Evolutionary conservation across 2,113 vertebrate genomes (phyloP), one percentile per base, ranked within the genome.

Genomic region (Canis aureus): DNA sequence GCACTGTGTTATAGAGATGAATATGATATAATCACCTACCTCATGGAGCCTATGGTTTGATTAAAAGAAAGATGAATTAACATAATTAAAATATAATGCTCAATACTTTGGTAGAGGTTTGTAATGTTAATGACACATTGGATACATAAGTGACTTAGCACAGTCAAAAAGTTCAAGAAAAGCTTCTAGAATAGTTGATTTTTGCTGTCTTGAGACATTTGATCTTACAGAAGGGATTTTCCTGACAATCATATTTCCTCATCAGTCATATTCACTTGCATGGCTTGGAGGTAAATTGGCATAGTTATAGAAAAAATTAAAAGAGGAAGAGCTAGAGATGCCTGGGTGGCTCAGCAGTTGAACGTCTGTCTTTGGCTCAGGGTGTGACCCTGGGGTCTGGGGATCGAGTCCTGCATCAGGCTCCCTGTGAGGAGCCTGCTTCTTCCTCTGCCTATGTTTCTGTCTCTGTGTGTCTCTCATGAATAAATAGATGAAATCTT

Each of bases 301-400:
- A 94, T 69, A 76, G 76, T 89, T 91, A 76, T 62, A 66, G 27
- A 49, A 89, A 79, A 83, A 93, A 88, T 79, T 59, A 96, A 86
- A 93, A 90, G 29, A n/a, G 35, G 71, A 93, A 73, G 12, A 57
- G 11, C 76, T 86, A 86, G 43, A 7, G 7, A 43, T 43, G 43
- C 43, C 43, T 43, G 43, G 43, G 43, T 43, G 43, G 43, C 43
- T 43, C 43, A 43, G 7, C 43, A 43, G 43, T 43, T 43, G 43
- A 43, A 43, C 43, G 43, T 1, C 43, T 43, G 43, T 43, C 43
- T 43, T 43, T 43, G 43, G 43, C 43, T 43, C 43, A 43, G 43
- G 43, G 43, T 43, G 1, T 43, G 43, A 43, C 43, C 43, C 43
- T 43, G 43, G 43, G 43, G 43, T 43, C 43, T 43, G 43, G 43